Percentiles rank a stretch among this genome's conserved stretches.
Conservation (phyloP, 2,888 invertebrate species). For the Julus scandinavius region DNA sequence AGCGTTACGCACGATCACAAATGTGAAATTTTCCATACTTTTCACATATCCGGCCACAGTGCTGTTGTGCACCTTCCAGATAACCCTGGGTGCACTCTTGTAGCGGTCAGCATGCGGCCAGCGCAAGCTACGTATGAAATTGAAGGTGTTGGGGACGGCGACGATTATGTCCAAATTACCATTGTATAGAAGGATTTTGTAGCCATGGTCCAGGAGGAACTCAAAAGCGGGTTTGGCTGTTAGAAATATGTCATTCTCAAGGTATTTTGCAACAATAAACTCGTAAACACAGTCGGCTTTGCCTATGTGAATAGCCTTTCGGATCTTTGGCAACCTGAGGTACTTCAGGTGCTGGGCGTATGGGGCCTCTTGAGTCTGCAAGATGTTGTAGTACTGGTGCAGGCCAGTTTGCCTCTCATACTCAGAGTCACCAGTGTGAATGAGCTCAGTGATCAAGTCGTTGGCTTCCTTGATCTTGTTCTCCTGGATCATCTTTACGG, state of each 20-base stretch:
- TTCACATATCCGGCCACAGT: slow-evolving; percentile 79
- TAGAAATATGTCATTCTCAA: slow-evolving; percentile 83
- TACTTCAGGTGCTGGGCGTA: slow-evolving; percentile 70
- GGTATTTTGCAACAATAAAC: slow-evolving; percentile 75
- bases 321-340: slow-evolving; percentile 73
- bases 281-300: slow-evolving; percentile 75
- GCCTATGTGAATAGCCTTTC: slow-evolving; percentile 86
- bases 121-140: slow-evolving; percentile 62
- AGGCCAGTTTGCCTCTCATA: slow-evolving; percentile 82
- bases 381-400: slow-evolving; percentile 78
- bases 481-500: slow-evolving; percentile 58
- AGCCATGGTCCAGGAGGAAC: slow-evolving; percentile 64
- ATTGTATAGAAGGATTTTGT: slow-evolving; percentile 76
- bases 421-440: slow-evolving; percentile 71
- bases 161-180: slow-evolving; percentile 84
- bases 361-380: slow-evolving; percentile 70
- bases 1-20: slow-evolving; percentile 80
- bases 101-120: slow-evolving; percentile 53
- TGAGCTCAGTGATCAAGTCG: slow-evolving; percentile 76
- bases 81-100: slow-evolving; percentile 37
- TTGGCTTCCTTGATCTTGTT: slow-evolving; percentile 66
- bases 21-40: slow-evolving; percentile 76
- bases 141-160: slow-evolving; percentile 61
- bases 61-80: slow-evolving; percentile 64
- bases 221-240: slow-evolving; percentile 73